Percentiles rank a stretch among this genome's conserved stretches.
Conservation (phyloP, 2,888 invertebrate species). For the Philonicus albiceps region DNA sequence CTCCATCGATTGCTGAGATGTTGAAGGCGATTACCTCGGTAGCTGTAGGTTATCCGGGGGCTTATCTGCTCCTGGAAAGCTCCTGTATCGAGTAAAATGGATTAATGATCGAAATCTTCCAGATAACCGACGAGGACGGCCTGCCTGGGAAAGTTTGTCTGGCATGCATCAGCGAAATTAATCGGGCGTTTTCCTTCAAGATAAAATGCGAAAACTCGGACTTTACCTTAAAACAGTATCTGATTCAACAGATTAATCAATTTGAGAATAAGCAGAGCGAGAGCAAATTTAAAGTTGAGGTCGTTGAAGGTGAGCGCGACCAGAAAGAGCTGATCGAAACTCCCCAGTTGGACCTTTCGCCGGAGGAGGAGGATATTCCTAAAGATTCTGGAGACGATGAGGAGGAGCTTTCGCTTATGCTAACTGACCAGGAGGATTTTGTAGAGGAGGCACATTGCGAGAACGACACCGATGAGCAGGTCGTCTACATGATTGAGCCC, state of each 20-base stretch:
- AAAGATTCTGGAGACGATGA: not conserved
- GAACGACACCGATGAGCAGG: not conserved
- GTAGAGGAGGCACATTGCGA: not conserved
- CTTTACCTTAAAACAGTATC: constrained; percentile 57
- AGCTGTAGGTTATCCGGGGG: constrained; percentile 24
- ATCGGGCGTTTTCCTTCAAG: constrained; percentile 61
- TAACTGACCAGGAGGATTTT: not conserved
- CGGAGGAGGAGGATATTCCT: not conserved
- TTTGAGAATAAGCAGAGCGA: constrained; percentile 19
- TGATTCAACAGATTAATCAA: constrained; percentile 46
- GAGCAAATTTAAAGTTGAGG: constrained; percentile 50
- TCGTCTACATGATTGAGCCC: not conserved
- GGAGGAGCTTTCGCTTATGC: not conserved
- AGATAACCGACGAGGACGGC: constrained; percentile 59
- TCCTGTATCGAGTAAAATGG: not conserved
- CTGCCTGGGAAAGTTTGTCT: constrained; percentile 61
- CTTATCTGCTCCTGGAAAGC: not conserved
- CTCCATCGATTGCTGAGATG: constrained; percentile 44
- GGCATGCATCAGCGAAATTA: constrained; percentile 60
- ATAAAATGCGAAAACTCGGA: constrained; percentile 61
- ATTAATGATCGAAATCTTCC: constrained; percentile 17
- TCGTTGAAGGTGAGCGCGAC: not conserved
- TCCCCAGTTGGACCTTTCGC: not conserved
- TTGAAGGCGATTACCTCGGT: constrained; percentile 44
- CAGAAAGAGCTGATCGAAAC: not conserved